These are phyloP conservation scores for Limonius californicus DNA, from an alignment of 1,140 invertebrate species.

Conservation along the genomic window DNA sequence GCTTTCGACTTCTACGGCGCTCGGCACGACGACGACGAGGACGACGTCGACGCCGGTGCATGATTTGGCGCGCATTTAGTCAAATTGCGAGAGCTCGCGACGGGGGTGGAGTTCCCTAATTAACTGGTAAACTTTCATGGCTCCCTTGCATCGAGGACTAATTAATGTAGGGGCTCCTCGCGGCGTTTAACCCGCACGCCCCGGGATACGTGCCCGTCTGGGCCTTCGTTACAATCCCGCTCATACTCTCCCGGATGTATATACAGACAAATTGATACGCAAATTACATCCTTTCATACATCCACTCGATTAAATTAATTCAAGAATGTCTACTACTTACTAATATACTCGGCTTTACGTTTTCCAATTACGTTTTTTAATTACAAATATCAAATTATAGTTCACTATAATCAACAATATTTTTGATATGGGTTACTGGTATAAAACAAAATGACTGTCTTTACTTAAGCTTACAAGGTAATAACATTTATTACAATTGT, in stretches of 20 bases:
- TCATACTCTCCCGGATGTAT: conserved; percentile 4
- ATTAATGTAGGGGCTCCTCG: conserved; percentile 42
- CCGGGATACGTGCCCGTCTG: conserved; percentile 18
- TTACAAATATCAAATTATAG: too few relatives aligned
- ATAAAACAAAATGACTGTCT: too few relatives aligned
- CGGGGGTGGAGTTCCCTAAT: conserved; percentile 42
- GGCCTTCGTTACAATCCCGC: conserved; percentile 14
- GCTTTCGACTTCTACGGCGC: background rate
- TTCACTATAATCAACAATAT: too few relatives aligned
- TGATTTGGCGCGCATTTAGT: conserved; percentile 29
- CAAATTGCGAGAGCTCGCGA: conserved; percentile 29
- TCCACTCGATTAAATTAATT: too few relatives aligned
- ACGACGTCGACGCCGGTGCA: conserved; percentile 13
- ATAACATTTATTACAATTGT: too few relatives aligned
- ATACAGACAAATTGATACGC: conserved; percentile 24
- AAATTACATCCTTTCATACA: too few relatives aligned
- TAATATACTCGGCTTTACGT: too few relatives aligned
- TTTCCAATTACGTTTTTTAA: too few relatives aligned
- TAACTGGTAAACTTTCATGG: conserved; percentile 48
- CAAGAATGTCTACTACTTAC: too few relatives aligned
- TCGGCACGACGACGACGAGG: background rate
- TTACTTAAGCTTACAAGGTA: too few relatives aligned
- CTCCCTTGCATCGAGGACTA: conserved; percentile 44
- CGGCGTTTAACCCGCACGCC: conserved; percentile 23
- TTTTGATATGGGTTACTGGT: too few relatives aligned